phyloP scores from a whole-genome alignment of 2,113 vertebrate genomes.

The Rhinopithecus roxellana region DNA sequence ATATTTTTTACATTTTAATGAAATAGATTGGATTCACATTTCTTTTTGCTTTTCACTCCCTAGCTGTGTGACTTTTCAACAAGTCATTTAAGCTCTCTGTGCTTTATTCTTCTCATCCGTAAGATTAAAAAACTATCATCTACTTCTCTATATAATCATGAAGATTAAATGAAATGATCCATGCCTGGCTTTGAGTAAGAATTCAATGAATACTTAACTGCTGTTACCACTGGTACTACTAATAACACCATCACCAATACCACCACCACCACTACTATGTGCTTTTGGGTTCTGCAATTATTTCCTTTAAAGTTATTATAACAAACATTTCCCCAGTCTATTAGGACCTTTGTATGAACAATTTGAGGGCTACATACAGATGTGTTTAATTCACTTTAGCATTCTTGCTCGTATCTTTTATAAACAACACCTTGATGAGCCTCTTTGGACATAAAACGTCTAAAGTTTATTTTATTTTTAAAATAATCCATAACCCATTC shows the following conservation, averaged over 20 bases:
- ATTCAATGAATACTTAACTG: not conserved
- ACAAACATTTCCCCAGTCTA: not conserved
- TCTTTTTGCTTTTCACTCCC: not conserved
- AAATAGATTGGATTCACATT: not conserved
- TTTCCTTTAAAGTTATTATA: not conserved
- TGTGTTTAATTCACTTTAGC: not conserved
- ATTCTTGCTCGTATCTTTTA: not conserved
- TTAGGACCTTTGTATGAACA: not conserved
- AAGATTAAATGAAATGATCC: not conserved
- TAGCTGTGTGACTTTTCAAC: not conserved
- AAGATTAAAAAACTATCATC: not conserved
- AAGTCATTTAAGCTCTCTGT: not conserved
- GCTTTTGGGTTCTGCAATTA: not conserved
- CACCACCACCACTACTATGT: not conserved
- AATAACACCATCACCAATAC: not conserved
- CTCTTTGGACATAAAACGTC: not conserved
- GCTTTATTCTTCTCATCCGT: not conserved
- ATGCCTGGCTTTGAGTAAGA: not conserved
- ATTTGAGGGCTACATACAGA: not conserved
- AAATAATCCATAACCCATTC: not conserved
- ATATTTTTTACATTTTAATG: not conserved
- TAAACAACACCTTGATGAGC: not conserved
- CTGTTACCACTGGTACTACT: not conserved
- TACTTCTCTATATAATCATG: not conserved
- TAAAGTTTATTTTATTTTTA: not conserved